Base-by-base conservation (phyloP, 2,888 invertebrate species). In the Rhogogaster chlorosoma region DNA sequence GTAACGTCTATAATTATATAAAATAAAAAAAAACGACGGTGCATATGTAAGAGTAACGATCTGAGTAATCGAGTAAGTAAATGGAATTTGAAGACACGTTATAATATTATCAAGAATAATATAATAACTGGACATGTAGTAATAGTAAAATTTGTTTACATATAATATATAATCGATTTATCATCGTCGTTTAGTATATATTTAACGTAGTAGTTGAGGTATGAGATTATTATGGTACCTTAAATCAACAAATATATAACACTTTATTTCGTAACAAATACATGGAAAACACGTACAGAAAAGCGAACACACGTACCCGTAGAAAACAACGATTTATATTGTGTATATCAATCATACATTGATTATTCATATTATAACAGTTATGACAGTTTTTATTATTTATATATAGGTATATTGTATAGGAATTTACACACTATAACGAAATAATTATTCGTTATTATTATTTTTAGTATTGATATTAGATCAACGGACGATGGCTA, bases 251-350 rank as follows among this genome's bases (percentile, higher is more conserved):
- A 90, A 90, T 89, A 89, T 89, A 89, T 89, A 89, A 88, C 89
- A 88, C 87, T 91, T 90, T 90, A 90, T 90, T 89, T 84, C 86
- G 88, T 91, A 90, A 91, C 90, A 91, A 91, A 91, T 89, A 90
- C 90, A 91, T 67, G 90, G 88, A 91, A 91, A 91, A 91, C 88
- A 88, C 88, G 89, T 88, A 89, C 87, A 87, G 87, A 89, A 89
- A 90, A 90, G 88, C 88, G 87, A 88, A 87, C 88, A 89, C 86
- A 86, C 85, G 83, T 67, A 85, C 89, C 88, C 88, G 89, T 90
- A 90, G 89, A 92, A 91, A 91, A 91, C 85, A 89, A 89, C 88
- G 89, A 89, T 87, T 80, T 84, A 49, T 77, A 45, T 32, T 67
- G 32, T 67, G 32, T 32, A 26, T 67, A 67, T 67, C 67, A 26